Conservation (phyloP, 2,888 invertebrate genomes). For the Xestobium rufovillosum region DNA sequence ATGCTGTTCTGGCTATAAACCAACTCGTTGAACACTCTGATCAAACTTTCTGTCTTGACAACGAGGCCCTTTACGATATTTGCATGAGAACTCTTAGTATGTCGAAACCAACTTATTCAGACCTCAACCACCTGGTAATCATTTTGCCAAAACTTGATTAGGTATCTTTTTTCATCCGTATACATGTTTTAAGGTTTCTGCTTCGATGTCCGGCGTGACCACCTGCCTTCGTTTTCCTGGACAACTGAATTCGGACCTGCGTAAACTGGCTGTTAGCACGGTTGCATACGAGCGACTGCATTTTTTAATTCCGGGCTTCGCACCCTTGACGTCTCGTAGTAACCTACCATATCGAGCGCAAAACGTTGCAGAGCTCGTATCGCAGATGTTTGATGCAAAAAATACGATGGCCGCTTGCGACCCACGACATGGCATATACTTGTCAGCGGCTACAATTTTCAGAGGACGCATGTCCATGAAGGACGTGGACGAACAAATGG, state of each 20-base stretch:
- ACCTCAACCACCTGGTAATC: too few species aligned
- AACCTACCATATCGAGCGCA: constrained; percentile 85
- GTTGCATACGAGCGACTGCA: constrained; percentile 94
- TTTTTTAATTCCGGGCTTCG: constrained; percentile 95
- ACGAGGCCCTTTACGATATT: constrained; percentile 1
- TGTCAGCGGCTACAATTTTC: constrained; percentile 88
- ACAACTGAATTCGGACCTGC: constrained; percentile 85
- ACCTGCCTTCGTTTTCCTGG: constrained; percentile 84
- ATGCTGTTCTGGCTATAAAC: background rate
- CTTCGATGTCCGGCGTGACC: constrained; percentile 82
- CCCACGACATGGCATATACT: constrained; percentile 83
- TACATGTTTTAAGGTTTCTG: too few species aligned
- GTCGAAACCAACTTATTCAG: background rate
- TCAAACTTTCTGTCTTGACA: background rate
- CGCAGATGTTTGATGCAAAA: constrained; percentile 91
- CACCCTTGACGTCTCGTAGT: constrained; percentile 82
- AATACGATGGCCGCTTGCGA: constrained; percentile 98
- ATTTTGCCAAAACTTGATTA: too few species aligned
- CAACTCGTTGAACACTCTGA: background rate
- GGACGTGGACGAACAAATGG: constrained; percentile 85
- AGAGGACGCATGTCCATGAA: constrained; percentile 92
- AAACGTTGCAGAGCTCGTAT: constrained; percentile 85
- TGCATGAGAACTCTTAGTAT: background rate
- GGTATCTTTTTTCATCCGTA: too few species aligned
- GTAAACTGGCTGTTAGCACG: constrained; percentile 93